Percentiles rank a stretch among this genome's conserved stretches.
These are phyloP conservation scores for Semaprochilodus insignis DNA, from an alignment of 2,797 vertebrate species.

Conservation along the genomic window DNA sequence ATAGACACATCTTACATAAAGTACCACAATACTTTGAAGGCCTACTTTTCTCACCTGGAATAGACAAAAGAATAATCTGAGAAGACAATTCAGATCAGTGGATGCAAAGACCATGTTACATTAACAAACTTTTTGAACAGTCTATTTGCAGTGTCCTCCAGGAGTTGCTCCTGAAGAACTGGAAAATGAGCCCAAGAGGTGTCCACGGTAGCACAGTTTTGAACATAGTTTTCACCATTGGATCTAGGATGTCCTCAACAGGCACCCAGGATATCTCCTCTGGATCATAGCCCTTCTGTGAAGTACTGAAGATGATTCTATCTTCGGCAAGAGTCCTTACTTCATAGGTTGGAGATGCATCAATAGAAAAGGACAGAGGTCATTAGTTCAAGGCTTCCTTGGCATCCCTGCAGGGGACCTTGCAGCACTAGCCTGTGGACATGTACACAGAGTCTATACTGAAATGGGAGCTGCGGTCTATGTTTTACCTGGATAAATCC, in stretches of 20 bases:
- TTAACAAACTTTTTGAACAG: no score
- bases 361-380: neutral
- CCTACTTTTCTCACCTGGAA: neutral
- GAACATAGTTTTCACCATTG: neutral
- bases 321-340: neutral
- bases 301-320: neutral
- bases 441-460: neutral
- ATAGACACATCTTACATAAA: neutral
- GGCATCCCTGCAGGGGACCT: neutral
- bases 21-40: neutral
- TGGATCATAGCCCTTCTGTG: neutral
- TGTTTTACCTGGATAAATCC: neutral
- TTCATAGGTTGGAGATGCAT: neutral
- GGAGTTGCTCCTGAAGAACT: no score
- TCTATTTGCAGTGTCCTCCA: neutral
- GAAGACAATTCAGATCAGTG: neutral
- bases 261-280: neutral
- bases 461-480: neutral
- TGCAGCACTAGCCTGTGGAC: neutral
- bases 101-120: neutral
- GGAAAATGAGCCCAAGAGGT: no score
- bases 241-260: neutral
- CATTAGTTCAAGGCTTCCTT: neutral
- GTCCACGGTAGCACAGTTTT: neutral
- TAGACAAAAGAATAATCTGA: neutral